Base-by-base conservation (phyloP, 2,113 vertebrate species). In the Microtus montanus region DNA sequence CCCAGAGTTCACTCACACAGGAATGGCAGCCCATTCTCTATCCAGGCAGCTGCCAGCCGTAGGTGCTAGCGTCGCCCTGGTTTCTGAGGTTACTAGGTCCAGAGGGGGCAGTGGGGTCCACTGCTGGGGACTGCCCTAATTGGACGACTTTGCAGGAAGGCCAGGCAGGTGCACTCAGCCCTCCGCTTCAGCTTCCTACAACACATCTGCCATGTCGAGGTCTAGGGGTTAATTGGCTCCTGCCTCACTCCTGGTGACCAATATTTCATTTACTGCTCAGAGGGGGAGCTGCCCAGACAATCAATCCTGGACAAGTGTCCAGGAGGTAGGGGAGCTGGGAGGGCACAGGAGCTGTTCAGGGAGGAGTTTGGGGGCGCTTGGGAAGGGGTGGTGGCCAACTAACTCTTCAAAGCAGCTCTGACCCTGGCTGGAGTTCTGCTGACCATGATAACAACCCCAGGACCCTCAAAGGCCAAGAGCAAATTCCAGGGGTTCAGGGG, bases 161-260 rank as follows among this genome's bases (percentile, higher is more conserved):
- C 94, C 85, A 91, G 95, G 90, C 96, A 97, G 96, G 97, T 97
- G 95, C 13, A 58, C 64, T n/a, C 0, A 0, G 83, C 93, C 86
- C 93, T 94, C 77, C 0, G 0, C 88, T 80, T 93, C 85, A 87
- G 92, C 96, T 96, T 75, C 90, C 97, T 97, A 74, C 95, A 93
- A 96, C 89, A 95, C 95, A 96, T 96, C 92, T 96, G 92, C 95
- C 68, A 66, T 17, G 77, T 86, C 15, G 44, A 97, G 95, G 97
- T 95, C 97, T 79, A 64, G 92, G 96, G 97, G 97, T 98, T 98
- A 97, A 98, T 97, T 98, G 97, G 96, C 97, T 98, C 96, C 97
- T 20, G 74, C 89, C 90, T 96, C 96, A 94, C 97, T 98, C 96
- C 87, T 95, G 92, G 97, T 96, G 97, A 97, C 97, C 94, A 71